A percentile compares a stretch with the other conserved stretches of the same genome.
Evolutionary conservation across 2,888 invertebrate genomes (phyloP).

Genomic region (Oithona nana): DNA sequence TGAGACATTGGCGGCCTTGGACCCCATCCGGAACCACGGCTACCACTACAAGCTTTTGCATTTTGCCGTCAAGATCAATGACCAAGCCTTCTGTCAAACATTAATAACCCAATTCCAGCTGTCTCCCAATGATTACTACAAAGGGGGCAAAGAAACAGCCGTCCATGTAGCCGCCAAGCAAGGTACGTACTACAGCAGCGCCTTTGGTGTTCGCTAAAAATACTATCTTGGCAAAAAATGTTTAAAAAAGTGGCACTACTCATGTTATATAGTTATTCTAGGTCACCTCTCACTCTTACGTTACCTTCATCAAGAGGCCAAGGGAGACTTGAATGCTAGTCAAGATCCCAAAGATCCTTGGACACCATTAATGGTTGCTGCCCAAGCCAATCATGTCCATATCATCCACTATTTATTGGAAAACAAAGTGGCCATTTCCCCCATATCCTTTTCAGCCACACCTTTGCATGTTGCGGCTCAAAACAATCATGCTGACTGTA

Average conservation of each 20-base stretch:
- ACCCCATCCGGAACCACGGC: neutral
- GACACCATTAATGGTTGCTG: neutral
- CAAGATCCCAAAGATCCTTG: neutral
- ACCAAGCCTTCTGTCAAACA: neutral
- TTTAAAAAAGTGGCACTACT: no score
- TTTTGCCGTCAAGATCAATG: neutral
- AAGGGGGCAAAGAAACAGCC: neutral
- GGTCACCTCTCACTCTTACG: neutral
- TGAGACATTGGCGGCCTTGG: neutral
- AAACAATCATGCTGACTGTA: constrained; percentile 61
- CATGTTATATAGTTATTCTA: no score
- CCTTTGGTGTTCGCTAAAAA: no score
- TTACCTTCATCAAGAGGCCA: neutral
- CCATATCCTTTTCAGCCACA: constrained; percentile 41
- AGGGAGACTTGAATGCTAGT: neutral
- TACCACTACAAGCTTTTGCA: neutral
- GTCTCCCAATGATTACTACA: neutral
- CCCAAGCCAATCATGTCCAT: neutral
- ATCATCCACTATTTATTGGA: constrained; percentile 5
- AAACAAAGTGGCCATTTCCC: neutral
- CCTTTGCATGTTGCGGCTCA: constrained; percentile 70
- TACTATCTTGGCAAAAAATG: no score
- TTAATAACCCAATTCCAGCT: neutral
- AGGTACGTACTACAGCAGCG: no score
- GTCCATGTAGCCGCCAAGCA: neutral